Evolutionary conservation across 2,113 vertebrate genomes (phyloP).

Genomic region (Isurus oxyrinchus): DNA sequence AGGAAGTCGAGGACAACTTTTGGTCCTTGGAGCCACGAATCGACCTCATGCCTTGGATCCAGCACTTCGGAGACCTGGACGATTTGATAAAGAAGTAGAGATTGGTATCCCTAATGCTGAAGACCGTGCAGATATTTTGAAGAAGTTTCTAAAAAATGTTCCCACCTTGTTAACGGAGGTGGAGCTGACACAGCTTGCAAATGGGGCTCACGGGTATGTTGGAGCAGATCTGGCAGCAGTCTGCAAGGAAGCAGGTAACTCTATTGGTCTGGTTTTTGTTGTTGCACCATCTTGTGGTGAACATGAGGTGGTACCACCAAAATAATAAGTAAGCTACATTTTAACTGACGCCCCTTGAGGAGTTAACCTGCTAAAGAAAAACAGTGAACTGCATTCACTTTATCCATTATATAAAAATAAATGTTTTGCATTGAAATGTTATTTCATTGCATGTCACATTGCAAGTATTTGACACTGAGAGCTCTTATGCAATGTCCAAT

Average conservation of each 20-base stretch:
- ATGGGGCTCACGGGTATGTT: constrained; percentile 79
- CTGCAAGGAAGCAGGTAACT: constrained; percentile 84
- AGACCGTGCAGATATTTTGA: constrained; percentile 78
- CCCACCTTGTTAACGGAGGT: constrained; percentile 58
- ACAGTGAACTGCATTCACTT: background rate
- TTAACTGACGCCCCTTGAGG: background rate
- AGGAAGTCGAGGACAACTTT: constrained; percentile 72
- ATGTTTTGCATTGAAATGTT: background rate
- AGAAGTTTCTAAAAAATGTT: constrained; percentile 65
- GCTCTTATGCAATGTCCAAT: background rate
- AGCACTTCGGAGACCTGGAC: constrained; percentile 80
- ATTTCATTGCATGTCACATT: background rate
- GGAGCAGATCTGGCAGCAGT: constrained; percentile 85
- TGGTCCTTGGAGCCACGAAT: constrained; percentile 91
- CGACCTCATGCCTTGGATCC: constrained; percentile 82
- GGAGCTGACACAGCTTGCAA: constrained; percentile 68
- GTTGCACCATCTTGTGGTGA: constrained; percentile 29
- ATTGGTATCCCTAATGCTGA: constrained; percentile 76
- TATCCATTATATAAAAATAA: background rate
- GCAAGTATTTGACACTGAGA: background rate
- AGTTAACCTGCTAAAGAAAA: background rate
- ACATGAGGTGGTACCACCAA: background rate
- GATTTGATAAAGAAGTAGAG: constrained; percentile 93
- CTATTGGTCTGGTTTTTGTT: background rate
- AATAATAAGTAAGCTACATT: background rate